These are phyloP conservation scores for Desoria tigrina DNA, from an alignment of 2,888 invertebrate genomes.

Conservation along the genomic window DNA sequence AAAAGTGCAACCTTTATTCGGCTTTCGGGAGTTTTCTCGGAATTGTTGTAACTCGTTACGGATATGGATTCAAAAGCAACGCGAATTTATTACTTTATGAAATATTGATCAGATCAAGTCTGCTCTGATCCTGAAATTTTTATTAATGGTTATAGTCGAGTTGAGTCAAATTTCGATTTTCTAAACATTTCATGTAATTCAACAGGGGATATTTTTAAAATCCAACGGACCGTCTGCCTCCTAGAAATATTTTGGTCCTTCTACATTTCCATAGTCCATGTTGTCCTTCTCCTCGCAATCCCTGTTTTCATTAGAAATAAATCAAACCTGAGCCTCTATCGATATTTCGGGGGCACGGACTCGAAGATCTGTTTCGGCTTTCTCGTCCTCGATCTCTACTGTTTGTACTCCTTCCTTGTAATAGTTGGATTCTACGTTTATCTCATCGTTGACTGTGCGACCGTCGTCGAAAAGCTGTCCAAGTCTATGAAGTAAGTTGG, in stretches of 20 bases:
- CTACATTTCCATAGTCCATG: slow-evolving; percentile 34
- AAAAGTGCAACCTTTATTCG: too few species aligned
- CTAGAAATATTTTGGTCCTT: slow-evolving; percentile 37
- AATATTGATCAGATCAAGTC: too few species aligned
- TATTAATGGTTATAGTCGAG: too few species aligned
- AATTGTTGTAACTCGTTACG: too few species aligned
- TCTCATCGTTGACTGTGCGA: slow-evolving; percentile 38
- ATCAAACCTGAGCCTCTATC: slow-evolving; percentile 10
- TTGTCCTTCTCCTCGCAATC: slow-evolving; percentile 25
- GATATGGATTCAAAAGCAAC: neutral
- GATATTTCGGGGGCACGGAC: neutral
- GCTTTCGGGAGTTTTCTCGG: too few species aligned
- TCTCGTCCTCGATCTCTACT: slow-evolving; percentile 27
- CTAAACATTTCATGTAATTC: too few species aligned
- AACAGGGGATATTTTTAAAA: slow-evolving; percentile 4
- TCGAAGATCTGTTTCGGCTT: slow-evolving; percentile 15
- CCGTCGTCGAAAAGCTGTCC: slow-evolving; percentile 36
- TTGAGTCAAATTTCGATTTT: too few species aligned
- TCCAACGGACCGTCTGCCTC: slow-evolving; percentile 9
- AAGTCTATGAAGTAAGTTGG: slow-evolving; percentile 36
- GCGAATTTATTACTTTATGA: too few species aligned
- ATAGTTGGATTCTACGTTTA: slow-evolving; percentile 38
- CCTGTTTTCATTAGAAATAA: slow-evolving; percentile 15
- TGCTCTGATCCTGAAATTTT: too few species aligned
- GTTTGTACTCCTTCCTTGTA: slow-evolving; percentile 28